These are phyloP conservation scores for Diaprepes abbreviatus DNA, from an alignment of 2,888 invertebrate species.

Conservation along the genomic window DNA sequence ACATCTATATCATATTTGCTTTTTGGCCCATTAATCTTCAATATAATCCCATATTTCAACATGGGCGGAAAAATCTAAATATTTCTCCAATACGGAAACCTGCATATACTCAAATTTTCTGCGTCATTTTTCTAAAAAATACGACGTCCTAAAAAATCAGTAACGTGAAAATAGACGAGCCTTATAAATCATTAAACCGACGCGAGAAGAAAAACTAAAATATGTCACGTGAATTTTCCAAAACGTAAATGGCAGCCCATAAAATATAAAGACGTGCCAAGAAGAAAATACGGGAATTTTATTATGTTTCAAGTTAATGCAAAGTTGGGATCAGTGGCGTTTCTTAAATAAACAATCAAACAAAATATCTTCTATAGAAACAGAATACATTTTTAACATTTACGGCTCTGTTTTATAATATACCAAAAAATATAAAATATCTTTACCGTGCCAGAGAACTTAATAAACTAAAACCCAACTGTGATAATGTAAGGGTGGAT, in stretches of 20 bases:
- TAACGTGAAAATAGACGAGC: conserved; percentile 15
- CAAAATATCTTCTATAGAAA: no score
- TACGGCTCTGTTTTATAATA: no score
- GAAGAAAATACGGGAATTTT: conserved; percentile 6
- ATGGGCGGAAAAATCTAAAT: no score
- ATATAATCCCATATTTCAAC: no score
- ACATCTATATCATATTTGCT: no score
- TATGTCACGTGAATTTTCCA: conserved; percentile 14
- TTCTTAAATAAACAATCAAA: no score
- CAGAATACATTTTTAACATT: no score
- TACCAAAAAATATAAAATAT: no score
- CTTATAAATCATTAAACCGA: conserved; percentile 22
- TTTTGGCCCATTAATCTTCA: no score
- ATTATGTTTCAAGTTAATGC: conserved; percentile 11
- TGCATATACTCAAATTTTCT: conserved; percentile 9
- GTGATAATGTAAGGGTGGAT: no score
- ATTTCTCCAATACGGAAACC: not conserved
- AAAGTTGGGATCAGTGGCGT: not conserved
- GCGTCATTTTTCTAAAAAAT: conserved; percentile 14
- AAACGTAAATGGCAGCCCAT: conserved; percentile 13
- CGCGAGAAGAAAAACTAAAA: conserved; percentile 12
- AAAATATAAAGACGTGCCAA: conserved; percentile 18
- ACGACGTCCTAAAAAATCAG: conserved; percentile 1
- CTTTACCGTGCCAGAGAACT: no score
- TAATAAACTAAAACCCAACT: no score